Conservation (phyloP, 2,797 vertebrate species). For the Podarcis lilfordi region DNA sequence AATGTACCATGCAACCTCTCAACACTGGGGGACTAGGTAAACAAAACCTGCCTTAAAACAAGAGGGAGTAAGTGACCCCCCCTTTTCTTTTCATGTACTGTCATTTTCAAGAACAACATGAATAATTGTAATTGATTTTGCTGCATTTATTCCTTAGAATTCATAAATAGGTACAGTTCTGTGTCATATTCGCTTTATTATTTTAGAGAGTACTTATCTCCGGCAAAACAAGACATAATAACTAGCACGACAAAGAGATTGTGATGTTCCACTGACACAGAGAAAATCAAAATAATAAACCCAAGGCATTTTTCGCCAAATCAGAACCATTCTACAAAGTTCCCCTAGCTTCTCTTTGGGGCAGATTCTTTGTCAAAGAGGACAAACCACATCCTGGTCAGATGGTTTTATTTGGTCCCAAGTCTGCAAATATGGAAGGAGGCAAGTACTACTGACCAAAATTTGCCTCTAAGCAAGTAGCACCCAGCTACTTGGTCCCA, state of each 20-base stretch:
- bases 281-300: slow-evolving; percentile 31
- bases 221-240: slow-evolving; percentile 56
- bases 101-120: slow-evolving; percentile 75
- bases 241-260: slow-evolving; percentile 38
- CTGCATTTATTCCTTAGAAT: slow-evolving; percentile 75
- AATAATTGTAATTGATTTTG: slow-evolving; percentile 78
- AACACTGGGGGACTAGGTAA: slow-evolving; percentile 86
- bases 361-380: neutral
- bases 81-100: slow-evolving; percentile 72
- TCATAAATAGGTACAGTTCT: slow-evolving; percentile 69
- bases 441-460: neutral
- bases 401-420: neutral
- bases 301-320: slow-evolving; percentile 34
- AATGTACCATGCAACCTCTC: slow-evolving; percentile 89
- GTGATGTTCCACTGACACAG: slow-evolving; percentile 41
- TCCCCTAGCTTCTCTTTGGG: slow-evolving; percentile 27
- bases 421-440: neutral
- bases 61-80: slow-evolving; percentile 71
- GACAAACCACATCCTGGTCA: neutral
- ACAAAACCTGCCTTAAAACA: slow-evolving; percentile 79
- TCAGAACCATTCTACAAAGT: slow-evolving; percentile 1
- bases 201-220: slow-evolving; percentile 63
- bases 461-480: neutral
- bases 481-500: too few relatives aligned
- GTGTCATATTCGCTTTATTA: slow-evolving; percentile 64